These are phyloP conservation scores for Perdita meconis DNA, from an alignment of 2,888 invertebrate species.

Conservation along the genomic window DNA sequence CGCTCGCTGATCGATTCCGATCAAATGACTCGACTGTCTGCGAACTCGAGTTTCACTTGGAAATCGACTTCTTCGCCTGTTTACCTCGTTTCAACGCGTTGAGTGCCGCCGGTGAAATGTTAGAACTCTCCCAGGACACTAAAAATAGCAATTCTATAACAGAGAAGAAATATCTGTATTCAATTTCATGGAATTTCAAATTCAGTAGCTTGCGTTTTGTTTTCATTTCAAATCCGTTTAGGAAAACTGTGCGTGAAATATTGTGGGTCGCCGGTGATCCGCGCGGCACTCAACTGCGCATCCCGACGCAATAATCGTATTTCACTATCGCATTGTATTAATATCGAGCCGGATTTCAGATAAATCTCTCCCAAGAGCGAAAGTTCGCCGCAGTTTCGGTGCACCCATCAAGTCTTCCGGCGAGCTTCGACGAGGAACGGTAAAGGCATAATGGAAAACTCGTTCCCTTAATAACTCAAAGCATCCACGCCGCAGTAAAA, in stretches of 20 bases:
- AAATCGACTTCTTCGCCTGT: not conserved
- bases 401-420: conserved; percentile 13
- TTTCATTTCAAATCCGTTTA: too few species aligned
- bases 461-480: conserved; percentile 7
- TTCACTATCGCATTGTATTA: too few species aligned
- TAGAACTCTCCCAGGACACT: too few species aligned
- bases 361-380: conserved; percentile 20
- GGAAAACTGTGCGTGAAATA: too few species aligned
- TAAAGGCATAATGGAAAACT: not conserved
- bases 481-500: conserved; percentile 7
- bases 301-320: too few species aligned
- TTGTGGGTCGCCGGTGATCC: too few species aligned
- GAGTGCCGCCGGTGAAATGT: too few species aligned
- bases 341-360: conserved; percentile 16
- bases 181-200: too few species aligned
- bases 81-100: not conserved
- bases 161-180: too few species aligned
- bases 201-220: too few species aligned
- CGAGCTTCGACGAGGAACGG: not conserved
- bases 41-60: not conserved
- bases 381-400: conserved; percentile 22
- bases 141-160: too few species aligned
- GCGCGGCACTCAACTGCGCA: too few species aligned
- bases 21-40: conserved; percentile 12
- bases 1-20: conserved; percentile 41